Evolutionary conservation across 2,113 vertebrate genomes (phyloP).

Genomic region (Eleginops maclovinus): DNA sequence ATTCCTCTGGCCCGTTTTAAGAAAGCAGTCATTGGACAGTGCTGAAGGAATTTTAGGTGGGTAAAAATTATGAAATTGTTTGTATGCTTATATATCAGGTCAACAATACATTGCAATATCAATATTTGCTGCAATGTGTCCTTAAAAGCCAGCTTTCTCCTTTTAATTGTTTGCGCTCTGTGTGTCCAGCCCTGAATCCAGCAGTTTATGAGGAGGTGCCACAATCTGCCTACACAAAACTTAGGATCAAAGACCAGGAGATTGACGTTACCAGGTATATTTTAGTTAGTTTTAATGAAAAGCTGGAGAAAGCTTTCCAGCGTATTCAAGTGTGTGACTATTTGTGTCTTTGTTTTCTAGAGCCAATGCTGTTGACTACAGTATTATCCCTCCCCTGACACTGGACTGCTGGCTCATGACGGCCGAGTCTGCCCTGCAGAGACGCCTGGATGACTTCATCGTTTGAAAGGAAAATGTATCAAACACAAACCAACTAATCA

Average conservation of each 20-base stretch:
- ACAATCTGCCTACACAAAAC: neutral
- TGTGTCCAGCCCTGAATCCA: conserved; percentile 54
- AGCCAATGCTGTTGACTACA: conserved; percentile 54
- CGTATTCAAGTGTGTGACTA: no score
- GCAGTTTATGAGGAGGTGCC: conserved; percentile 45
- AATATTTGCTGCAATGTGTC: neutral
- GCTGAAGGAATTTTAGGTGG: conserved; percentile 47
- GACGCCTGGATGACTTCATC: conserved; percentile 42
- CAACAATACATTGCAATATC: neutral
- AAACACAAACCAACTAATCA: neutral
- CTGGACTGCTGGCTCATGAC: conserved; percentile 57
- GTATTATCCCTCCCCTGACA: neutral
- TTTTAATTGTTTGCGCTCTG: neutral
- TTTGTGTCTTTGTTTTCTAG: conserved; percentile 38
- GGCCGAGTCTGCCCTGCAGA: conserved; percentile 53
- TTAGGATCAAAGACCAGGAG: conserved; percentile 52
- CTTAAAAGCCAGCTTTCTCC: neutral
- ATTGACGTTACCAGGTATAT: conserved; percentile 50
- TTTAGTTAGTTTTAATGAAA: neutral
- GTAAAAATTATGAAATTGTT: neutral
- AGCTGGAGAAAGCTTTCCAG: no score
- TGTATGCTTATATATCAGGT: neutral
- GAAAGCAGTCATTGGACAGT: conserved; percentile 35
- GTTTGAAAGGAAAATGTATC: neutral
- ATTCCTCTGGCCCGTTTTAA: conserved; percentile 78